Evolutionary conservation across 2,113 vertebrate genomes (phyloP).

Genomic region (Speoplatyrhinus poulsoni): DNA sequence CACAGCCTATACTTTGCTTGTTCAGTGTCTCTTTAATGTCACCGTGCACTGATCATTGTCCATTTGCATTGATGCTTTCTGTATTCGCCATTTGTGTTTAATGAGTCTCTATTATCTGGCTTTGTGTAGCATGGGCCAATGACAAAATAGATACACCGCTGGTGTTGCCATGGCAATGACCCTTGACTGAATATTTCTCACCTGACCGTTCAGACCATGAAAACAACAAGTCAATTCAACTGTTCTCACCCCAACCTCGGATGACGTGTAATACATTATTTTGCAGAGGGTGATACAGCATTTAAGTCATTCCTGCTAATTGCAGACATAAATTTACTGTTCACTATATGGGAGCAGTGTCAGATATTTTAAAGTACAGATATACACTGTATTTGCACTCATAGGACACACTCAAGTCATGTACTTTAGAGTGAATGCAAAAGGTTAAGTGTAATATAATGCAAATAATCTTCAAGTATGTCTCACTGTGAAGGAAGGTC

Average conservation of each 20-base stretch:
- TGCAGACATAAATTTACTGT: no score
- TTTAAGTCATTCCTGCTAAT: no score
- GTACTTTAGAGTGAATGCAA: conserved; percentile 21
- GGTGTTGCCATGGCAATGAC: conserved; percentile 36
- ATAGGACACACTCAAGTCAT: conserved; percentile 7
- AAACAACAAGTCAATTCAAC: neutral
- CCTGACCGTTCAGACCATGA: conserved; percentile 5
- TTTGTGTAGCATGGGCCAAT: conserved; percentile 26
- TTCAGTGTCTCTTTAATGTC: conserved; percentile 6
- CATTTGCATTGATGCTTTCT: conserved; percentile 2
- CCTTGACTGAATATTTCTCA: conserved; percentile 25
- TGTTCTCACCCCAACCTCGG: neutral
- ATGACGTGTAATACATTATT: no score
- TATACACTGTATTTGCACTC: conserved; percentile 1
- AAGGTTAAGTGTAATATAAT: conserved; percentile 49
- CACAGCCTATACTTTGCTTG: neutral
- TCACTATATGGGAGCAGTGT: neutral
- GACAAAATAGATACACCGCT: conserved; percentile 17
- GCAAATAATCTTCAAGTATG: conserved; percentile 42
- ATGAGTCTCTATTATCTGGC: conserved; percentile 3
- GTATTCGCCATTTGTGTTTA: conserved; percentile 14
- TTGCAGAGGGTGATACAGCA: no score
- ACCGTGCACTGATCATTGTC: neutral
- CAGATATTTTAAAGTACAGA: neutral
- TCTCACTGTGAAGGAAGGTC: conserved; percentile 29